Conservation (phyloP, 2,797 vertebrate species). For the Calcarius lapponicus region DNA sequence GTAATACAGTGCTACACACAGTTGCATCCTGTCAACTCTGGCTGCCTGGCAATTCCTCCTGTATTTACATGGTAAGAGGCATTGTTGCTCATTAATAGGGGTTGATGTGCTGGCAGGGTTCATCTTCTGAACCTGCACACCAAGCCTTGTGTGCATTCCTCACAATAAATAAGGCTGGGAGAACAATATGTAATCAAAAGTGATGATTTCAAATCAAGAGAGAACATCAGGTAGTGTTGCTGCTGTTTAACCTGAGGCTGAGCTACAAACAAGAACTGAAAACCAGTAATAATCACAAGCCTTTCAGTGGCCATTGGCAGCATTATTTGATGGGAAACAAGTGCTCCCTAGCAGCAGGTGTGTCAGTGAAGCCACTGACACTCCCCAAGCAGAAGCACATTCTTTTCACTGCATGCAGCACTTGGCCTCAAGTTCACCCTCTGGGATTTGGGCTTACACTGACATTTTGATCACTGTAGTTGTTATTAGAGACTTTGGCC, state of each 20-base stretch:
- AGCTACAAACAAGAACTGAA: background rate
- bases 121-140: background rate
- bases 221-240: background rate
- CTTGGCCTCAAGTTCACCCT: background rate
- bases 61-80: background rate
- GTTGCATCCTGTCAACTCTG: background rate
- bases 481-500: background rate
- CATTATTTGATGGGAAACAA: background rate
- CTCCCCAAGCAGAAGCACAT: background rate
- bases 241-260: background rate
- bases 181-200: background rate
- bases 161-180: background rate
- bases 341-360: background rate
- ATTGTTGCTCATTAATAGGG: background rate
- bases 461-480: background rate
- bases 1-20: background rate
- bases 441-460: background rate
- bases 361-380: background rate
- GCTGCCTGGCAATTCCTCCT: background rate
- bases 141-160: background rate
- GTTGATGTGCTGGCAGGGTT: conserved; percentile 20
- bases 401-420: background rate
- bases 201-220: background rate
- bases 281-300: background rate
- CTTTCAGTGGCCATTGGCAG: background rate